Conservation (phyloP, 2,888 invertebrate genomes). For the Malachius bipustulatus region DNA sequence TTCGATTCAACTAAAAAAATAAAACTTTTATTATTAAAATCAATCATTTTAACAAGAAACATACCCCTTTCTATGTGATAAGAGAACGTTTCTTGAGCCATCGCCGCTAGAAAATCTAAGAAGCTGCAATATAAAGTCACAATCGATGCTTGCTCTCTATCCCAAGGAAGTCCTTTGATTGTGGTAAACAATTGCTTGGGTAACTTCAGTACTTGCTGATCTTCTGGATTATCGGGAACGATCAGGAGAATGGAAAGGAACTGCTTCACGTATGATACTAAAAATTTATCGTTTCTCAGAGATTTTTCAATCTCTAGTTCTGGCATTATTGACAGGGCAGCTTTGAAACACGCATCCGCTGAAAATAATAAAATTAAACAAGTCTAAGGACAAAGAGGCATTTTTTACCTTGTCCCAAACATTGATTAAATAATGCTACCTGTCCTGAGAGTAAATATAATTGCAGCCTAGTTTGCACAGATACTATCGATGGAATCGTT, state of each 20-base stretch:
- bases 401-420: constrained; percentile 81
- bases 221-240: constrained; percentile 84
- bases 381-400: too few species aligned
- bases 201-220: constrained; percentile 73
- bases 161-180: constrained; percentile 63
- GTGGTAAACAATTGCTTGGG: constrained; percentile 70
- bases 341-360: constrained; percentile 92
- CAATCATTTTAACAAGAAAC: constrained; percentile 6
- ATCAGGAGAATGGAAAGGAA: constrained; percentile 72
- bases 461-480: constrained; percentile 65
- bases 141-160: constrained; percentile 52
- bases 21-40: too few species aligned
- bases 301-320: constrained; percentile 67
- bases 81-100: constrained; percentile 70
- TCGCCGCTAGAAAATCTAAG: constrained; percentile 64
- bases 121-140: constrained; percentile 61
- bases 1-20: constrained; percentile 79
- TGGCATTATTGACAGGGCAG: constrained; percentile 66
- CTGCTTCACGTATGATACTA: constrained; percentile 59
- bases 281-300: constrained; percentile 58
- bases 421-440: constrained; percentile 78
- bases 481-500: constrained; percentile 88
- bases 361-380: constrained; percentile 26
- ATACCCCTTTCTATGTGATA: constrained; percentile 76
- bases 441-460: constrained; percentile 81